phyloP scores from a whole-genome alignment of 92 coral and sea anemone genomes.

The Scolanthus callimorphus region DNA sequence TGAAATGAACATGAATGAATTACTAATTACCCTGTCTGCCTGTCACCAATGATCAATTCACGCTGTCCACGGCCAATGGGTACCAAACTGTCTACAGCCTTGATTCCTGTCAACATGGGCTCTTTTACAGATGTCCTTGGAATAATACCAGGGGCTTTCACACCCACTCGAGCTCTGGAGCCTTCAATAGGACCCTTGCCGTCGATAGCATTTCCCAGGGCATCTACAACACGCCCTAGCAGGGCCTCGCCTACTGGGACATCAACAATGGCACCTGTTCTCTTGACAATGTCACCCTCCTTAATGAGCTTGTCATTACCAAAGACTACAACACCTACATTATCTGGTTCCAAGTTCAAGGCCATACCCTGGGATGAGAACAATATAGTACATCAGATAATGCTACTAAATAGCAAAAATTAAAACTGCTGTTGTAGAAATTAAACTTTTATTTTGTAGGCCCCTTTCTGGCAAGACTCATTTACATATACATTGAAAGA shows the following conservation, averaged over 20 bases:
- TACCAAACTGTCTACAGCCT: constrained; percentile 98
- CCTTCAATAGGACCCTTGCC: constrained; percentile 81
- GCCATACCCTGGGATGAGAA: constrained; percentile 85
- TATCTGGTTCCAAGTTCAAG: constrained; percentile 97
- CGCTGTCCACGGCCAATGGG: constrained; percentile 99
- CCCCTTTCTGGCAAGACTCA: too few relatives aligned
- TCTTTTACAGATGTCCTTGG: constrained; percentile 99
- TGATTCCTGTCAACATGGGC: constrained; percentile 99
- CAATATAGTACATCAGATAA: too few relatives aligned
- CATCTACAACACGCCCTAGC: constrained; percentile 99
- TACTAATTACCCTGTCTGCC: constrained; percentile 92
- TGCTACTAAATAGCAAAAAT: too few relatives aligned
- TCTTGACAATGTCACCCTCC: constrained; percentile 98
- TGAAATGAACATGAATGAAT: background rate
- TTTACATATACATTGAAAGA: too few relatives aligned
- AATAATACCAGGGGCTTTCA: constrained; percentile 98
- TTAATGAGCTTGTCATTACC: constrained; percentile 99
- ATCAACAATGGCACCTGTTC: constrained; percentile 99
- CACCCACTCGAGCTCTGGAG: constrained; percentile 85
- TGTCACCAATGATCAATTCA: constrained; percentile 98
- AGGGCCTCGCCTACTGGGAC: constrained; percentile 95
- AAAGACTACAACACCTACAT: constrained; percentile 99
- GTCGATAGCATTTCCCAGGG: constrained; percentile 96
- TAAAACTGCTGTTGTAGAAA: too few relatives aligned
- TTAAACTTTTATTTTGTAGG: too few relatives aligned